A percentile compares a stretch with the other conserved stretches of the same genome.
Evolutionary conservation across 2,113 vertebrate species (phyloP).

Genomic region (Colossoma macropomum): DNA sequence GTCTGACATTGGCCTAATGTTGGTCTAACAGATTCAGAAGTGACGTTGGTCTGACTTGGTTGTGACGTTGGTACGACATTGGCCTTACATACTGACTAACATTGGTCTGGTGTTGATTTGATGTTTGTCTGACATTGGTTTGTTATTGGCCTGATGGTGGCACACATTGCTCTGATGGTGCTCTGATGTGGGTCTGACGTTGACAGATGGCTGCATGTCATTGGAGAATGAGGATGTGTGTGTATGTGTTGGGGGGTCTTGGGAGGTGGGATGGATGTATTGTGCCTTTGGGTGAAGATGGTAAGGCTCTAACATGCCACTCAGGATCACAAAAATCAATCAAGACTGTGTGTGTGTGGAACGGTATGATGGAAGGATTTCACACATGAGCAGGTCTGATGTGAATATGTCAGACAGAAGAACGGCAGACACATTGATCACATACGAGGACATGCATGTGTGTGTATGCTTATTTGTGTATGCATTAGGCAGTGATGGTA

Average conservation of each 20-base stretch:
- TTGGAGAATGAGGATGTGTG: not conserved
- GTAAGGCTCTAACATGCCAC: conserved; percentile 37
- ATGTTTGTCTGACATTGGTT: not conserved
- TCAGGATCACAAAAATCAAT: conserved; percentile 53
- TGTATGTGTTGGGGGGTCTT: not conserved
- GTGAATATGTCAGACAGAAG: conserved; percentile 44
- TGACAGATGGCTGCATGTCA: not conserved
- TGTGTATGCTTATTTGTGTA: not conserved
- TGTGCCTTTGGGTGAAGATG: conserved; percentile 42
- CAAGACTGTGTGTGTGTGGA: conserved; percentile 33
- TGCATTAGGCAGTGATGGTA: not conserved
- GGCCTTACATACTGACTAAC: no score
- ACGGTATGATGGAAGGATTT: conserved; percentile 51
- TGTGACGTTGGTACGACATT: not conserved
- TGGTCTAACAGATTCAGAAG: not conserved
- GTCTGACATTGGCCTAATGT: not conserved
- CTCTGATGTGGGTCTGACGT: not conserved
- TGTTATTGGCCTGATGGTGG: not conserved
- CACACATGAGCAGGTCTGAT: conserved; percentile 50
- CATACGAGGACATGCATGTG: conserved; percentile 28
- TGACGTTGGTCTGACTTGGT: not conserved
- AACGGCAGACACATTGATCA: conserved; percentile 47
- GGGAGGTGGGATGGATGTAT: not conserved
- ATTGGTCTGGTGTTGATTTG: not conserved
- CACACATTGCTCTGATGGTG: not conserved